Evolutionary conservation across 2,113 vertebrate genomes (phyloP), one percentile per base, ranked within the genome.

Genomic region (Rana temporaria): DNA sequence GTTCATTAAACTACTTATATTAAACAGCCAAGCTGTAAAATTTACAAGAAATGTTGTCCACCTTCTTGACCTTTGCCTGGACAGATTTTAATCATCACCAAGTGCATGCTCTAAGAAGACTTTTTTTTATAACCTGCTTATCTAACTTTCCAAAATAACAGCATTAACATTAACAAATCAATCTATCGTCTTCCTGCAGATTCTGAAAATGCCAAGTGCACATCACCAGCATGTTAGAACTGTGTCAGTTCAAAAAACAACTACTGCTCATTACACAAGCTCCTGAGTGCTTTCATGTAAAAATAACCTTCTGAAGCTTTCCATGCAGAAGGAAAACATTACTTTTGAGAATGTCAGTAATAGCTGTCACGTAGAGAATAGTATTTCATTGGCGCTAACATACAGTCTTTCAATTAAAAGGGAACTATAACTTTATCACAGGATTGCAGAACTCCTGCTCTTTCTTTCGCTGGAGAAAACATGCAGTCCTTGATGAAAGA

Each of bases 141-240:
- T 65, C 75, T 78, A 65, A 65, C 60, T 65, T 30, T 64, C 38
- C 38, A 52, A 78, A 65, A 77, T 63, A 78, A 67, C 62, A 78
- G 52, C 42, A 64, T 56, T 78, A 56, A 55, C 24, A 53, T 78
- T 78, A 78, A 66, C 48, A 78, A 78, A 78, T 78, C 76, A 78
- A 78, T 75, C 72, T 62, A 75, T 78, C 62, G 62, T 55, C 76
- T 78, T 78, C 76, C 76, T 66, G 63, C 62, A 78, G 76, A 78
- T 78, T 66, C 63, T 67, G 76, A 65, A 78, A 78, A 78, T 78
- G 76, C 63, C 76, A 78, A 78, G 63, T 78, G 63, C 76, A 78
- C 63, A 78, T 78, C 76, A 78, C 42, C 76, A 78, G 76, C 76
- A 78, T 78, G 62, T 67, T 66, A 78, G 63, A 67, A 57, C 64